Conservation (phyloP, 2,888 invertebrate genomes). For the Barypeithes pellucidus region DNA sequence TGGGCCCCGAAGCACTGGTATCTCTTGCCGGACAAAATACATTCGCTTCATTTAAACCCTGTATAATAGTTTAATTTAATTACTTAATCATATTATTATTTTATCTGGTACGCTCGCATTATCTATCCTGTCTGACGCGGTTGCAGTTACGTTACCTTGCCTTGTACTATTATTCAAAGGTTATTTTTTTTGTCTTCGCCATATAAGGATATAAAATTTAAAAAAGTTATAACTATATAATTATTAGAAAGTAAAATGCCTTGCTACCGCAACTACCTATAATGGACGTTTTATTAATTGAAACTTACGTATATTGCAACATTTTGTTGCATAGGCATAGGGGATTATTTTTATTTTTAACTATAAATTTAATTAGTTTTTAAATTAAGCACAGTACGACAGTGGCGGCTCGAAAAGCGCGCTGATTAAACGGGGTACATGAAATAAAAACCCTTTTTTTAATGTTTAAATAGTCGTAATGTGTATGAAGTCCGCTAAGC, state of each 20-base stretch:
- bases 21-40: too few species aligned
- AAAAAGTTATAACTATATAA: slow-evolving; percentile 23
- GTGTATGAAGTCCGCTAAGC: too few species aligned
- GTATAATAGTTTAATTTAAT: not conserved
- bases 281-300: slow-evolving; percentile 9
- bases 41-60: too few species aligned
- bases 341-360: not conserved
- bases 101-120: not conserved
- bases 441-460: too few species aligned
- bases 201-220: slow-evolving; percentile 21
- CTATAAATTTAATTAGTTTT: not conserved
- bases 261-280: slow-evolving; percentile 26
- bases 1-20: too few species aligned
- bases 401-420: not conserved
- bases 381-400: not conserved
- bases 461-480: too few species aligned
- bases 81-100: not conserved
- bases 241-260: slow-evolving; percentile 40
- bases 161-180: not conserved
- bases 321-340: not conserved
- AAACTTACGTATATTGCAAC: not conserved
- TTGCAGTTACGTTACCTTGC: slow-evolving; percentile 8
- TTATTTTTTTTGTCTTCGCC: slow-evolving; percentile 13
- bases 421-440: too few species aligned
- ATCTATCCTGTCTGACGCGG: not conserved